Conservation (phyloP, 1,140 invertebrate genomes). For the Thaumatotibia leucotreta region DNA sequence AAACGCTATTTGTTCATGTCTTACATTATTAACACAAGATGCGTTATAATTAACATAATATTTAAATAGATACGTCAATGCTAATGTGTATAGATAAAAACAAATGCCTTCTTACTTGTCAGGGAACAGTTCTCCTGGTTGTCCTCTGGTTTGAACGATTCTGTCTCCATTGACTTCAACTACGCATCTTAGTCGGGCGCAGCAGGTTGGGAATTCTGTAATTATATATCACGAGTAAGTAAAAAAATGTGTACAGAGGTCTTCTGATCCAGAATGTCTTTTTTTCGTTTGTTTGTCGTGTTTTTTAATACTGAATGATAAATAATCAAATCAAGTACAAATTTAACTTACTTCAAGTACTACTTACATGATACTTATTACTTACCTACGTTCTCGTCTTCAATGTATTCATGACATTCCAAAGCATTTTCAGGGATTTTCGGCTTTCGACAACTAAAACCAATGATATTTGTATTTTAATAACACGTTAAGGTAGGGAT, state of each 20-base stretch:
- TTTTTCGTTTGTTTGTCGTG: neutral
- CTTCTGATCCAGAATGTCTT: neutral
- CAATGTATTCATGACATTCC: constrained; percentile 69
- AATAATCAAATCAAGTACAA: too few species aligned
- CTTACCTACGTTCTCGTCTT: constrained; percentile 70
- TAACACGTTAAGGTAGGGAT: neutral
- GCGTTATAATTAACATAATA: too few species aligned
- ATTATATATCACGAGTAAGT: constrained; percentile 23
- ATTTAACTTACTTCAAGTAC: too few species aligned
- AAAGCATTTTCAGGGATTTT: constrained; percentile 70
- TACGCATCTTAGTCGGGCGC: constrained; percentile 60
- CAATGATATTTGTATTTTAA: constrained; percentile 12
- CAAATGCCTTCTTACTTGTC: constrained; percentile 50
- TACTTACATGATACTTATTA: constrained; percentile 1
- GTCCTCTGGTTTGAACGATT: constrained; percentile 65
- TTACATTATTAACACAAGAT: too few species aligned
- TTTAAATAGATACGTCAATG: neutral
- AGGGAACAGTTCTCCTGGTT: constrained; percentile 66
- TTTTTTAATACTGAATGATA: too few species aligned
- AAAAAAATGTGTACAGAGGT: neutral
- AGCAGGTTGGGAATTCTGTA: constrained; percentile 67
- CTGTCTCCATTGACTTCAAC: constrained; percentile 66
- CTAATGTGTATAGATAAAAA: neutral
- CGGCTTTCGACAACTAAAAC: constrained; percentile 60
- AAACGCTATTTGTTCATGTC: neutral